Evolutionary conservation across 2,113 vertebrate genomes (phyloP).

Genomic region (Spheniscus mendiculus): DNA sequence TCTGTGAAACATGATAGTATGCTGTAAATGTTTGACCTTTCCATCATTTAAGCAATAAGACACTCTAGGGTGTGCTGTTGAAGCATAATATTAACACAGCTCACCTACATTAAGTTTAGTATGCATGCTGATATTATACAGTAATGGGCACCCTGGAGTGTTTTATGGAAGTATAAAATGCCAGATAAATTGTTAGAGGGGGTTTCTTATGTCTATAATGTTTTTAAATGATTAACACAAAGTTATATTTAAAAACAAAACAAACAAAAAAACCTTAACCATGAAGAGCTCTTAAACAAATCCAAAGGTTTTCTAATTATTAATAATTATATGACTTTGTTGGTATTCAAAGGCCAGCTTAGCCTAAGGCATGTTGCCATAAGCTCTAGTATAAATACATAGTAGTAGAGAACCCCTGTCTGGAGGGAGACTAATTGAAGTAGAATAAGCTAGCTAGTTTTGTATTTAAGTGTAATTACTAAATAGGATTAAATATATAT

Average conservation of each 20-base stretch:
- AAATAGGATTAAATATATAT: neutral
- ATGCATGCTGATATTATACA: neutral
- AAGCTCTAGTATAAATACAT: neutral
- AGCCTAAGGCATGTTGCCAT: neutral
- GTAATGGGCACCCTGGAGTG: neutral
- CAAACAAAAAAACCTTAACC: neutral
- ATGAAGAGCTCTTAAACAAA: neutral
- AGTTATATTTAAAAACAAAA: neutral
- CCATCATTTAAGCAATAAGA: slow-evolving; percentile 8
- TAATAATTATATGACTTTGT: neutral
- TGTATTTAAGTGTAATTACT: neutral
- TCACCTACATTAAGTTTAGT: neutral
- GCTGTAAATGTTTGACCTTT: slow-evolving; percentile 42
- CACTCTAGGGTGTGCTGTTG: neutral
- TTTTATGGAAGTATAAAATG: neutral
- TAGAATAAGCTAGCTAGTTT: neutral
- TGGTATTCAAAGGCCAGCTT: neutral
- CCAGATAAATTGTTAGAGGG: neutral
- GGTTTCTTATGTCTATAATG: neutral
- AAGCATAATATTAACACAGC: slow-evolving; percentile 10
- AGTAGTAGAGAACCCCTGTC: neutral
- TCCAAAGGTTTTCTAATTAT: neutral
- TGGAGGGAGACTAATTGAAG: neutral
- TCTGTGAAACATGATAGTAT: neutral
- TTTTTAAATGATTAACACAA: neutral